Percentiles rank a stretch among this genome's conserved stretches.
Conservation (phyloP, 2,888 invertebrate genomes). For the Leucozona laternaria region DNA sequence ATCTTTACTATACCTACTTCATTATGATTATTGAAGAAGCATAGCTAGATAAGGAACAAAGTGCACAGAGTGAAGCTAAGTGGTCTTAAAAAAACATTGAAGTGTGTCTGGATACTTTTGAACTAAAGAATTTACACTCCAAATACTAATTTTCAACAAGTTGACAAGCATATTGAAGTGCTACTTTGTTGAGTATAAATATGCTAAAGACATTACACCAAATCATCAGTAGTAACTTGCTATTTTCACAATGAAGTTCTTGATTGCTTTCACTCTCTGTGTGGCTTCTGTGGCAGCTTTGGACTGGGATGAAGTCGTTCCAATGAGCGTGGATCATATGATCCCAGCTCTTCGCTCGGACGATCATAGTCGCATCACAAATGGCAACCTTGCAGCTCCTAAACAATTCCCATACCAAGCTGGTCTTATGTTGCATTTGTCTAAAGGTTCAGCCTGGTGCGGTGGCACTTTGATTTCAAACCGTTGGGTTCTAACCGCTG, state of each 20-base stretch:
- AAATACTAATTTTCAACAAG: slow-evolving; percentile 19
- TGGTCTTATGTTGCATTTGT: slow-evolving; percentile 80
- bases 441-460: slow-evolving; percentile 78
- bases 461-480: slow-evolving; percentile 82
- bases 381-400: slow-evolving; percentile 80
- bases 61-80: background rate
- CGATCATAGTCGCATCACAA: slow-evolving; percentile 45
- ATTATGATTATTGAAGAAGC: background rate
- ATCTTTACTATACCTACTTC: background rate
- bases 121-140: background rate
- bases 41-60: background rate
- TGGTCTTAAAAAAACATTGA: background rate
- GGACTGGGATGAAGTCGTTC: slow-evolving; percentile 20
- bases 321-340: slow-evolving; percentile 76
- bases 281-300: slow-evolving; percentile 20
- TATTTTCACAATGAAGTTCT: slow-evolving; percentile 44
- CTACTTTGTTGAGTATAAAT: slow-evolving; percentile 27
- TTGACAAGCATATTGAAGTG: background rate
- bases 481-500: slow-evolving; percentile 81
- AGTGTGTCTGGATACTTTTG: background rate
- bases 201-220: background rate
- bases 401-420: slow-evolving; percentile 82
- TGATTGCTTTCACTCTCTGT: slow-evolving; percentile 31
- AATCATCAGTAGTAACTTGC: slow-evolving; percentile 34
- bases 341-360: background rate